Base-by-base conservation (phyloP, 2,888 invertebrate species). In the Caenorhabditis sulstoni region DNA sequence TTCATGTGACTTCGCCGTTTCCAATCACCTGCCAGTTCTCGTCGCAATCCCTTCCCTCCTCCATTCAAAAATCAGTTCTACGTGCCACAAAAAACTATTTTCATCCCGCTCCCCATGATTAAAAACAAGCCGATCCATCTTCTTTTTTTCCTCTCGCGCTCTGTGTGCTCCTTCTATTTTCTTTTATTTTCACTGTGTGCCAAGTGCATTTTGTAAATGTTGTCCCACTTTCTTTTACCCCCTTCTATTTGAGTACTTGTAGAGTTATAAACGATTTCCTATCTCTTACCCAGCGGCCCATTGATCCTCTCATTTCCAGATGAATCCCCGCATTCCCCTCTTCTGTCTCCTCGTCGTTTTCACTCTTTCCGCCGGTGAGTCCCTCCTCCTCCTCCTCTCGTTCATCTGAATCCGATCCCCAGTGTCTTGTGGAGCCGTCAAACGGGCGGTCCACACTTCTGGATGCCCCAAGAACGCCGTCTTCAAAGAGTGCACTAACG, bases 401-500 rank as follows among this genome's bases (percentile, higher is more conserved):
- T 14, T n/a, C 29, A 5, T 9, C 23, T 12, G 22, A 50, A 20
- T 50, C 22, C 23, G 29, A 1, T 11, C 41, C 44, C 5, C 53
- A 12, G 52, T 22, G 3, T 29, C 52, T 14, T 47, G 57, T 9
- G 55, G 23, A 11, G 9, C 18, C 0, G 22, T 75, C 3, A 52
- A 59, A 55, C 52, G 75, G 5, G 68, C 55, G 2, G 52, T 70
- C 8, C 68, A 76, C 20, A 57, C 73, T 14, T 35, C 47, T 9
- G 79, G 79, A 22, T 79, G 79, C 23, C 79, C 79, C 12, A 79
- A 79, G 39, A 84, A 84, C 39, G 66, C 84, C 0, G 68, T 68
- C n/a, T 81, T 37, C 62, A 62, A 58, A 22, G 82, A 84, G 37
- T 84, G 84, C 52, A 78, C 82, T 7, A 82, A 82, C 61, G 23